Conservation (phyloP, 2,797 vertebrate genomes). For the Alfaro cultratus region DNA sequence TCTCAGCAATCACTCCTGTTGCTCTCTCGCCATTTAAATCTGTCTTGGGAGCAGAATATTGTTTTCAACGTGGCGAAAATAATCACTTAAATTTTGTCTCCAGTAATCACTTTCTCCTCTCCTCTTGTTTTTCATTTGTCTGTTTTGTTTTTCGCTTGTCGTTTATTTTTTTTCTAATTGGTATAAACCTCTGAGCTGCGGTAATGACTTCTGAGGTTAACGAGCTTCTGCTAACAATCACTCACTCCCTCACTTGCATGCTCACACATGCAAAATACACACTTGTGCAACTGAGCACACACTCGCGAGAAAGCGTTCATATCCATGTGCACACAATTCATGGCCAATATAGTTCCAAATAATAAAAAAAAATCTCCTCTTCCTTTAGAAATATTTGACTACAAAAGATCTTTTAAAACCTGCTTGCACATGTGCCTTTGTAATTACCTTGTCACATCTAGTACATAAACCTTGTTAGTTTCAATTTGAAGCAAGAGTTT, state of each 20-base stretch:
- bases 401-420: conserved; percentile 14
- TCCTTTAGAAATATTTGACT: background rate
- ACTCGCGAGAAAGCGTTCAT: background rate
- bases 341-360: conserved; percentile 7
- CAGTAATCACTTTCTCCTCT: conserved; percentile 53
- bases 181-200: conserved; percentile 72
- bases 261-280: background rate
- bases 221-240: conserved; percentile 71
- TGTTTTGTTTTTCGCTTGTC: conserved; percentile 48
- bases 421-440: conserved; percentile 20
- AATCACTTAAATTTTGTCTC: conserved; percentile 38
- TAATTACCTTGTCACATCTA: conserved; percentile 30
- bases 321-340: conserved; percentile 5
- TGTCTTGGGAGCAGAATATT: conserved; percentile 6
- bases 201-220: conserved; percentile 74
- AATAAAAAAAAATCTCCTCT: background rate
- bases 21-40: conserved; percentile 15
- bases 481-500: conserved; percentile 22
- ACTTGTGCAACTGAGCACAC: conserved; percentile 19
- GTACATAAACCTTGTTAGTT: conserved; percentile 34
- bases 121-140: conserved; percentile 59
- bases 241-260: conserved; percentile 31
- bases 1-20: conserved; percentile 5
- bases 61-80: conserved; percentile 49
- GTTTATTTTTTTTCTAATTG: conserved; percentile 69